Base-by-base conservation (phyloP, 2,888 invertebrate genomes). In the Dendrolimus pini region DNA sequence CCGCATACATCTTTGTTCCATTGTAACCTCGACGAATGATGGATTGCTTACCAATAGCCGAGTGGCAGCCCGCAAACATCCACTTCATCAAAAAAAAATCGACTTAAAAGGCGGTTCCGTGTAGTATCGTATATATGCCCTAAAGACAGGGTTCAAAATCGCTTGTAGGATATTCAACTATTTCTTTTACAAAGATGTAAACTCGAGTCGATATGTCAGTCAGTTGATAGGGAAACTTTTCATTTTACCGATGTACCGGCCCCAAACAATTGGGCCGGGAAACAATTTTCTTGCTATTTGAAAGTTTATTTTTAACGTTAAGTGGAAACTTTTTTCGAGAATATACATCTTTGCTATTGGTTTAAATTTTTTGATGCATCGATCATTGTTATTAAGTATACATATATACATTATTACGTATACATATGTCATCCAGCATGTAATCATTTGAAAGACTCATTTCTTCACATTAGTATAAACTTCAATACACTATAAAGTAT, bases 201-300 rank as follows among this genome's bases (percentile, higher is more conserved):
- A 86, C 82, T 85, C 82, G 85, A 86, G 80, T 86, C 87, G 83
- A 85, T 78, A 83, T 86, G 87, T 88, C 89, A 87, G 84, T 79
- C 74, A 75, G 81, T 71, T 84, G 85, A 86, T 88, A 80, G 84
- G 80, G 76, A 85, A 87, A 87, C 87, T 89, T 89, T 89, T 87
- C 83, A 88, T 89, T 88, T 85, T 81, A 80, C 73, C 80, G 77
- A 81, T 82, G 82, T 83, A 82, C 79, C 76, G 78, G 65, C 70
- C 70, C 70, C 63, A 63, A 62, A 74, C 67, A 77, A 78, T 77
- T 76, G 75, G 72, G 74, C 69, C 76, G 80, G 74, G 80, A 85
- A 87, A 85, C 85, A 88, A 88, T 88, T 88, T 89, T 76, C 80
- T 78, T 83, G 75, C 77, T 80, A 81, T 83, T 84, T 75, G 77